These are phyloP conservation scores for Turritopsis dohrnii DNA, from an alignment of 30 jellyfish, hydroid and myxozoan species.

Conservation along the genomic window DNA sequence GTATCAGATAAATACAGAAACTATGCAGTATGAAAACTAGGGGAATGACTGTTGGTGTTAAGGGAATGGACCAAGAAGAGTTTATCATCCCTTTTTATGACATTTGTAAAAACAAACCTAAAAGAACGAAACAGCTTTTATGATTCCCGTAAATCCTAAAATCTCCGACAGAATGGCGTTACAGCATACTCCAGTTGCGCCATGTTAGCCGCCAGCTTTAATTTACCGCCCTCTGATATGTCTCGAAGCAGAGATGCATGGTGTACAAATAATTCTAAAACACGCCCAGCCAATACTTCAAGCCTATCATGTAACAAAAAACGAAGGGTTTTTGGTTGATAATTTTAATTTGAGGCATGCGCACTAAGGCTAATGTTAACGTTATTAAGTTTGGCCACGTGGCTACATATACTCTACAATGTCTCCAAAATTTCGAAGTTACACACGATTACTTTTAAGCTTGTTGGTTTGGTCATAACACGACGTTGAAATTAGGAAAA, in stretches of 20 bases:
- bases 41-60: too few species aligned
- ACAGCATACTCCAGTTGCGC: constrained; percentile 88
- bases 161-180: constrained; percentile 66
- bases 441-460: too few species aligned
- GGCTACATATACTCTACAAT: background rate
- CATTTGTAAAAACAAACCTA: constrained; percentile 39
- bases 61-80: background rate
- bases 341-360: background rate
- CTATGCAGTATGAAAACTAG: too few species aligned
- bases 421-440: too few species aligned
- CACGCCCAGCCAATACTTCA: constrained; percentile 67
- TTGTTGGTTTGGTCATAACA: too few species aligned
- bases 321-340: background rate
- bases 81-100: background rate
- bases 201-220: constrained; percentile 85
- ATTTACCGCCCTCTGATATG: constrained; percentile 73
- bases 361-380: background rate
- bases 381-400: background rate
- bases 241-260: constrained; percentile 69
- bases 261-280: constrained; percentile 61
- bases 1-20: too few species aligned
- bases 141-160: constrained; percentile 62
- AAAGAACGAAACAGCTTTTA: constrained; percentile 71
- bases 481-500: too few species aligned
- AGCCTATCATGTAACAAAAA: background rate